Conservation (phyloP, 2,797 vertebrate genomes). For the Mastacembelus armatus region DNA sequence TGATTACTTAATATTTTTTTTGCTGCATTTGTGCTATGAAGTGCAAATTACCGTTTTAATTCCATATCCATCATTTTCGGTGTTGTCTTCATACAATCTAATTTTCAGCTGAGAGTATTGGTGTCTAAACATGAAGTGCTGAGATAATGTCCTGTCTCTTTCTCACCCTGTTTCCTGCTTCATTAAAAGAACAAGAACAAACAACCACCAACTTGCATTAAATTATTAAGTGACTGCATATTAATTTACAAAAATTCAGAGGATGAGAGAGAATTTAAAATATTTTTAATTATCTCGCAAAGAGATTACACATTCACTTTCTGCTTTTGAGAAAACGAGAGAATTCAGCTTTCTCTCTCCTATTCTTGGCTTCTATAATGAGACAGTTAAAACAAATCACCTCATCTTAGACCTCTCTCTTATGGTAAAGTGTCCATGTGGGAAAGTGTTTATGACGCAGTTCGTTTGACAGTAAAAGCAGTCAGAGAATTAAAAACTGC, state of each 20-base stretch:
- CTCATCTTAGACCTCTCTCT: constrained; percentile 14
- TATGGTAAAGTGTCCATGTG: constrained; percentile 24
- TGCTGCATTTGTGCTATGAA: not conserved
- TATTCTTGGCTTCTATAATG: constrained; percentile 43
- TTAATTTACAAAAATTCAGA: too few species aligned
- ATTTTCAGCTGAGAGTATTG: not conserved
- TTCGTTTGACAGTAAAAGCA: constrained; percentile 45
- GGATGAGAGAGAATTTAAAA: not conserved
- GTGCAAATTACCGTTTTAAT: constrained; percentile 1
- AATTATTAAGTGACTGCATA: constrained; percentile 9
- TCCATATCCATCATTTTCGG: constrained; percentile 4
- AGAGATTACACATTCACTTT: constrained; percentile 15
- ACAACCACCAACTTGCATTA: constrained; percentile 1
- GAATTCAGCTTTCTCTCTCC: constrained; percentile 1
- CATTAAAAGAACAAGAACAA: constrained; percentile 38
- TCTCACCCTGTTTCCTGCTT: constrained; percentile 16
- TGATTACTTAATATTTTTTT: not conserved
- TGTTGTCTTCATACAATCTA: not conserved
- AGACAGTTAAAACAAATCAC: constrained; percentile 52
- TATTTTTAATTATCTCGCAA: constrained; percentile 10
- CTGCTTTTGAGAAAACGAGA: not conserved
- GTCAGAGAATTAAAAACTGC: constrained; percentile 47
- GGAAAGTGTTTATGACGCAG: constrained; percentile 47
- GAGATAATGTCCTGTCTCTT: constrained; percentile 10
- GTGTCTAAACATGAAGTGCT: not conserved